These are phyloP conservation scores for Aplysia californica DNA, from an alignment of 1,140 invertebrate species.

Conservation along the genomic window DNA sequence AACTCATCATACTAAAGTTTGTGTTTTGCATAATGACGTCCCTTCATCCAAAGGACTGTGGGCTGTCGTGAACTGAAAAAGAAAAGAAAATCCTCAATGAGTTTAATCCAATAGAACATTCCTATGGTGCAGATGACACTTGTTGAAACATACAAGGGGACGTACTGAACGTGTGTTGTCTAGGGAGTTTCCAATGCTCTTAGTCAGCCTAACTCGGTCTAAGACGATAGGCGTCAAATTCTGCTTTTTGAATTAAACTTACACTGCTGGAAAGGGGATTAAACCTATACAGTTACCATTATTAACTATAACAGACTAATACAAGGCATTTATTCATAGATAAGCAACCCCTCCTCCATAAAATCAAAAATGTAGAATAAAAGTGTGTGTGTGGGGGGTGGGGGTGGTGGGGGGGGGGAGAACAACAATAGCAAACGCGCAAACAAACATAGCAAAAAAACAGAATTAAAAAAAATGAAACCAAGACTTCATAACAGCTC, in stretches of 20 bases:
- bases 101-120: background rate
- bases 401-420: too few species aligned
- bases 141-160: background rate
- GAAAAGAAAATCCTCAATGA: background rate
- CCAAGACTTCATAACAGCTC: too few species aligned
- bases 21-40: background rate
- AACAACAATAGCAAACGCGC: too few species aligned
- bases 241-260: background rate
- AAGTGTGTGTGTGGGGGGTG: too few species aligned
- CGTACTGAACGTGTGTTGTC: background rate
- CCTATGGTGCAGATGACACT: background rate
- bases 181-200: background rate
- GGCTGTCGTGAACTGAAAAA: background rate
- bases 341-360: too few species aligned
- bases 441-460: too few species aligned
- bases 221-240: background rate
- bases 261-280: too few species aligned
- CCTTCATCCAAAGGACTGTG: background rate
- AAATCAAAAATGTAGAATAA: too few species aligned
- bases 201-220: background rate
- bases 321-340: too few species aligned
- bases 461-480: too few species aligned
- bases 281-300: too few species aligned
- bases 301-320: too few species aligned
- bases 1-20: slow-evolving; percentile 17